phyloP scores from a whole-genome alignment of 2,797 vertebrate species.

The Chaenodraco wilsoni region DNA sequence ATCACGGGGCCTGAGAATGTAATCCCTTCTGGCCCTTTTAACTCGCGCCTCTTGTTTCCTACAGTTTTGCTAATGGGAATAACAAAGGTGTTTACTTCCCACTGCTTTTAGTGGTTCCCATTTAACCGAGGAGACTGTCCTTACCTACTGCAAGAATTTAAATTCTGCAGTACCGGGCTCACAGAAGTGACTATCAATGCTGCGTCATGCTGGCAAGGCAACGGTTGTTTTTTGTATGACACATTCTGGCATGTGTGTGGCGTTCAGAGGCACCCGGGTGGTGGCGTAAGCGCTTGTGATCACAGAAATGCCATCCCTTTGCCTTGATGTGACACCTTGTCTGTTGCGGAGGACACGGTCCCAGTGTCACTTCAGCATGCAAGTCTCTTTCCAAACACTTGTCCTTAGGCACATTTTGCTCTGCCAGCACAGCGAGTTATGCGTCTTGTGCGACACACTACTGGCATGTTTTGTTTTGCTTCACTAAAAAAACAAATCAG shows the following conservation, averaged over 20 bases:
- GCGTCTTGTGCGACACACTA: conserved; percentile 24
- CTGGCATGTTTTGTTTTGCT: conserved; percentile 49
- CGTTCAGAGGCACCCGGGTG: conserved; percentile 10
- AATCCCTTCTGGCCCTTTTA: not conserved
- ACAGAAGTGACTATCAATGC: conserved; percentile 16
- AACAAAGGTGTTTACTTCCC: not conserved
- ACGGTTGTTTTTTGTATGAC: conserved; percentile 20
- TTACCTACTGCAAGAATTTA: conserved; percentile 12
- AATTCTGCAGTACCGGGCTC: not conserved
- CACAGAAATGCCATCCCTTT: conserved; percentile 51
- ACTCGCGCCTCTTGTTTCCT: not conserved
- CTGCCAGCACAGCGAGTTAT: conserved; percentile 47
- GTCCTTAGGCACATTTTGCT: conserved; percentile 52
- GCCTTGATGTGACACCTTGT: conserved; percentile 53
- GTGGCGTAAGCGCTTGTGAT: conserved; percentile 38
- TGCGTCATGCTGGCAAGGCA: conserved; percentile 14
- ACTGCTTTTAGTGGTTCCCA: not conserved
- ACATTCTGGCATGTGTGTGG: conserved; percentile 24
- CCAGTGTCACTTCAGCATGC: conserved; percentile 38
- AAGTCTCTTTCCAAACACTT: conserved; percentile 33
- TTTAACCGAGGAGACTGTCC: not conserved
- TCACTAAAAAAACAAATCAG: conserved; percentile 47
- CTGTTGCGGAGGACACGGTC: conserved; percentile 33
- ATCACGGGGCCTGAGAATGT: not conserved
- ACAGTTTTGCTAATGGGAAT: not conserved